Conservation (phyloP, 2,888 invertebrate species). For the Cheiracanthium punctorium region DNA sequence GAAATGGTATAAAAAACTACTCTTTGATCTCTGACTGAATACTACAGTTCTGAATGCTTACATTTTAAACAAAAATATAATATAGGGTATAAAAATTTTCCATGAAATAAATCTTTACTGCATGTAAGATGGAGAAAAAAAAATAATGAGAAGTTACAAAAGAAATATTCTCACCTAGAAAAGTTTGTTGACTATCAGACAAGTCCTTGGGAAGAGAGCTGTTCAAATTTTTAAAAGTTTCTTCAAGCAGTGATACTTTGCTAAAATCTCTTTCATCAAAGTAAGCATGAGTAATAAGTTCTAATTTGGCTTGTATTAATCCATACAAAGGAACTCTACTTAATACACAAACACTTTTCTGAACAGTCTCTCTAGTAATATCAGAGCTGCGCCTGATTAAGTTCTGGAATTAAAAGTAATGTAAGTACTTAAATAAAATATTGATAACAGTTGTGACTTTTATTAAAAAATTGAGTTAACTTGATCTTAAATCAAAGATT, state of each 20-base stretch:
- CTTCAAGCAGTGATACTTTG: constrained; percentile 89
- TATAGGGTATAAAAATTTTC: neutral
- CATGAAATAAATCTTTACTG: neutral
- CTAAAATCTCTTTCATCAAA: constrained; percentile 96
- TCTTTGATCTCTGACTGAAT: too few relatives aligned
- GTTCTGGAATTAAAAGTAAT: too few relatives aligned
- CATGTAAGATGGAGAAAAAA: neutral
- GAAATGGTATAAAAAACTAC: too few relatives aligned
- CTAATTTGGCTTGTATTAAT: constrained; percentile 93
- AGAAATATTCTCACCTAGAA: constrained; percentile 80
- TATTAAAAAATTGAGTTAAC: too few relatives aligned
- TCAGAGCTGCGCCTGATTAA: constrained; percentile 93
- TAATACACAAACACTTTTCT: constrained; percentile 97
- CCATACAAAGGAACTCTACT: constrained; percentile 94
- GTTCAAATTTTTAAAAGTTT: constrained; percentile 94
- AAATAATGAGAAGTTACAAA: too few relatives aligned
- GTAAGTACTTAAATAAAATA: too few relatives aligned
- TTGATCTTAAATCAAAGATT: too few relatives aligned
- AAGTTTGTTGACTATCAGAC: constrained; percentile 80
- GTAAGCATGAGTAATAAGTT: constrained; percentile 96
- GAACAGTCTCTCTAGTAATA: constrained; percentile 97
- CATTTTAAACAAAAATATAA: too few relatives aligned
- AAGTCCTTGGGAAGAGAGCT: constrained; percentile 83
- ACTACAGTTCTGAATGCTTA: too few relatives aligned
- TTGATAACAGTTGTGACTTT: too few relatives aligned